phyloP scores from a whole-genome alignment of 1,140 invertebrate genomes.

The Brachionus manjavacas region DNA sequence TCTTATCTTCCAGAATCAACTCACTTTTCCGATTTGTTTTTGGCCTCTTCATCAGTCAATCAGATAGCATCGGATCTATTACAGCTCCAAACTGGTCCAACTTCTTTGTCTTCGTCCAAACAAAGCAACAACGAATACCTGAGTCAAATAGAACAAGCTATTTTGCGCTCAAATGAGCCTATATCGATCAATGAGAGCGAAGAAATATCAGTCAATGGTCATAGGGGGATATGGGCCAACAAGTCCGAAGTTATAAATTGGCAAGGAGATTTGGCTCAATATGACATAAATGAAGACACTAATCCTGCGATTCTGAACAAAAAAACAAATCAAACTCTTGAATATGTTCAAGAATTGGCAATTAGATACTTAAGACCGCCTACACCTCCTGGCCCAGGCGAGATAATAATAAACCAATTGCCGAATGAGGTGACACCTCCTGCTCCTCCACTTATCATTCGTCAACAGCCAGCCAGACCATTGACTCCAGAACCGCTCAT shows the following conservation, averaged over 20 bases:
- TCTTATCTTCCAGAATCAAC: neutral
- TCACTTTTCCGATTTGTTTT: neutral
- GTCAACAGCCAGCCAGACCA: constrained; percentile 10
- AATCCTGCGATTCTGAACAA: constrained; percentile 1
- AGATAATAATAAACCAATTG: constrained; percentile 9
- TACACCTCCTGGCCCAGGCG: constrained; percentile 5
- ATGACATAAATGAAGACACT: constrained; percentile 14
- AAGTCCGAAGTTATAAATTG: neutral
- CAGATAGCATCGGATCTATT: constrained; percentile 19
- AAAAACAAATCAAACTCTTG: neutral
- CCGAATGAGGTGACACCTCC: neutral
- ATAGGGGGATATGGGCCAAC: neutral
- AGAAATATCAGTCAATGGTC: neutral
- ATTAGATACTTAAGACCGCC: constrained; percentile 32
- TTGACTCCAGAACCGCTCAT: constrained; percentile 3
- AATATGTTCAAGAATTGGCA: constrained; percentile 23
- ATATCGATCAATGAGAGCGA: neutral
- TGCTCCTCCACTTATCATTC: neutral
- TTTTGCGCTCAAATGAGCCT: neutral
- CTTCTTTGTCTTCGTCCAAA: neutral
- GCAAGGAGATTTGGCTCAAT: neutral
- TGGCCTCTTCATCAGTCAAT: neutral
- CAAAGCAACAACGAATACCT: neutral
- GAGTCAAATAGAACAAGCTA: neutral
- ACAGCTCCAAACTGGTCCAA: neutral